Evolutionary conservation across 2,797 vertebrate species (phyloP).

Genomic region (Acanthiza pusilla): DNA sequence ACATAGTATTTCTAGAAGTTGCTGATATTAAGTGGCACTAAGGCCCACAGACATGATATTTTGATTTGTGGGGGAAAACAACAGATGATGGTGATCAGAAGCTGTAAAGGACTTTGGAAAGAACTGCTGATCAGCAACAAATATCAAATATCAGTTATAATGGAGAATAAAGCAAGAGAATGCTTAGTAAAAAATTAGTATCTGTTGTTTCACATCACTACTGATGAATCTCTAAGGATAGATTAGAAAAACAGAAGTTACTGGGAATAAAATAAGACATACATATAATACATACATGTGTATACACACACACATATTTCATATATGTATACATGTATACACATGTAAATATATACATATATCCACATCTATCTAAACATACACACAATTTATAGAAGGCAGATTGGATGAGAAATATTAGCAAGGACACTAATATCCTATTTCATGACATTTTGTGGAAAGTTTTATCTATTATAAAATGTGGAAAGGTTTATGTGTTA

Average conservation of each 20-base stretch:
- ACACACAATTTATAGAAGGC: neutral
- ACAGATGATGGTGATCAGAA: neutral
- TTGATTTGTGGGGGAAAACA: neutral
- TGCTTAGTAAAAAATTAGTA: neutral
- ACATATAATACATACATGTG: neutral
- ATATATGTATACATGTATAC: rapidly evolving
- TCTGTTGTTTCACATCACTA: neutral
- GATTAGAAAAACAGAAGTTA: neutral
- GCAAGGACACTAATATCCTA: neutral
- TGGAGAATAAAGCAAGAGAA: neutral
- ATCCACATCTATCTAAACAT: neutral
- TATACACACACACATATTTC: neutral
- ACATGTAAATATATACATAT: too few relatives aligned
- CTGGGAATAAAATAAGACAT: neutral
- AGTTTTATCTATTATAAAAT: neutral
- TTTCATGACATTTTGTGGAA: neutral
- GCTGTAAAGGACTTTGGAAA: neutral
- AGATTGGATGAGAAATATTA: neutral
- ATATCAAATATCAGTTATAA: neutral
- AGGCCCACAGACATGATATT: neutral
- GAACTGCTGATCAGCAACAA: neutral
- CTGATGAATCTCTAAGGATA: neutral
- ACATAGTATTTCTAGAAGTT: neutral
- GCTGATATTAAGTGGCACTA: neutral
- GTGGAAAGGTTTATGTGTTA: neutral